Base-by-base conservation (phyloP, 2,113 vertebrate genomes). In the Alligator mississippiensis region DNA sequence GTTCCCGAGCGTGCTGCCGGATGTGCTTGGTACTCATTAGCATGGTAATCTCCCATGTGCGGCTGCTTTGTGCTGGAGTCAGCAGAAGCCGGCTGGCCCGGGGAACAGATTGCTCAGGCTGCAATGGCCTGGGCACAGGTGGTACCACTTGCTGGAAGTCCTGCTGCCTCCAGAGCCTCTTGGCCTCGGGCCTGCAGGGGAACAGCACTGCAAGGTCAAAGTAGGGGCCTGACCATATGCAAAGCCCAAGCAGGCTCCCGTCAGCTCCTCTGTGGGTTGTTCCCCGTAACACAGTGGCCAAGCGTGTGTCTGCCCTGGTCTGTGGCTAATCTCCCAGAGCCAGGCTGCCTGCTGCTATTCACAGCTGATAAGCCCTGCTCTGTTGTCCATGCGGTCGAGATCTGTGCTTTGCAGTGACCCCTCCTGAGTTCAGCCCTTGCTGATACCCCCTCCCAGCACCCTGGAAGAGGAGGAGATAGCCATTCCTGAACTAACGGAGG, bases 1-100 rank as follows among this genome's bases (percentile, higher is more conserved):
- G 47, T 47, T 47, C 47, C 47, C 47, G 47, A 47, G 47, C 47
- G 47, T 47, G 47, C 47, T 47, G 18, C 80, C 85, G 64, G 63
- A 59, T n/a, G 0, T 3, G 54, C 54, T 47, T 47, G 70, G 21
- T 66, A 75, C 87, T 87, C 0, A 0, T 25, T 38, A 11, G 21
- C 1, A 16, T 2, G 70, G 59, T 13, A 16, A 8, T 28, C 54
- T 64, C 61, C 38, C 15, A 5, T 62, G 11, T 13, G 54, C 7
- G 34, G 34, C 38, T 80, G 60, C 61, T 81, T 28, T 78, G 16
- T 27, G 27, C 28, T 22, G 21, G 21, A 47, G 6, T 30, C 38
- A 57, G 54, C 75, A 77, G 47, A 57, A 77, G 74, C 38, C 4
- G n/a, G 15, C 58, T 60, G 19, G 58, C 21, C 30, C 47, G 60